phyloP scores from a whole-genome alignment of 64 coral and sea anemone species.

The Dendronephthya gigantea region DNA sequence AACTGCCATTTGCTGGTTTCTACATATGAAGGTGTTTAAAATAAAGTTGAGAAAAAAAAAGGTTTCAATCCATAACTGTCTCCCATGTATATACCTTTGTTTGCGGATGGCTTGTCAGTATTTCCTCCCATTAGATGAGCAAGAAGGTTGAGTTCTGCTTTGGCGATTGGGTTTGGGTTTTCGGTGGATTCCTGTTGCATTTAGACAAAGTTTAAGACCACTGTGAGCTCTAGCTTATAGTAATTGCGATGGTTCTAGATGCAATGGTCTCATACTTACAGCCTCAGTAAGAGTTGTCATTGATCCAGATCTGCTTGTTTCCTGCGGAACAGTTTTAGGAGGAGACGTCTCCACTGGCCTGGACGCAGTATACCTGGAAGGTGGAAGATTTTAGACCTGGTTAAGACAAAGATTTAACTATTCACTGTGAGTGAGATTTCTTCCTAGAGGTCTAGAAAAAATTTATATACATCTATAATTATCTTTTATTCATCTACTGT shows the following conservation, averaged over 20 bases:
- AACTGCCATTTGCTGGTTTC: no score
- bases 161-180: constrained; percentile 66
- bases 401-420: no score
- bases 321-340: background rate
- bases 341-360: constrained; percentile 41
- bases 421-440: no score
- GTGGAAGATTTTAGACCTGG: no score
- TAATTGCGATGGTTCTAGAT: background rate
- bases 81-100: constrained; percentile 32
- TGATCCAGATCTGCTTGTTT: background rate
- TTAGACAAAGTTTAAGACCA: background rate
- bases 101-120: constrained; percentile 11
- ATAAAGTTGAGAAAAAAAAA: no score
- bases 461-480: no score
- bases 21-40: no score
- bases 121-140: constrained; percentile 61
- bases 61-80: no score
- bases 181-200: constrained; percentile 45
- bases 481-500: no score
- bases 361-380: constrained; percentile 49
- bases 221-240: no score
- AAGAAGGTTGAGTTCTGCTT: constrained; percentile 85
- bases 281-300: constrained; percentile 27
- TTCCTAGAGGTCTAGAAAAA: no score
- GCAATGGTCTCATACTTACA: background rate